Percentiles rank a stretch among this genome's conserved stretches.
Conservation (phyloP, 2,797 vertebrate genomes). For the Alosa sapidissima region DNA sequence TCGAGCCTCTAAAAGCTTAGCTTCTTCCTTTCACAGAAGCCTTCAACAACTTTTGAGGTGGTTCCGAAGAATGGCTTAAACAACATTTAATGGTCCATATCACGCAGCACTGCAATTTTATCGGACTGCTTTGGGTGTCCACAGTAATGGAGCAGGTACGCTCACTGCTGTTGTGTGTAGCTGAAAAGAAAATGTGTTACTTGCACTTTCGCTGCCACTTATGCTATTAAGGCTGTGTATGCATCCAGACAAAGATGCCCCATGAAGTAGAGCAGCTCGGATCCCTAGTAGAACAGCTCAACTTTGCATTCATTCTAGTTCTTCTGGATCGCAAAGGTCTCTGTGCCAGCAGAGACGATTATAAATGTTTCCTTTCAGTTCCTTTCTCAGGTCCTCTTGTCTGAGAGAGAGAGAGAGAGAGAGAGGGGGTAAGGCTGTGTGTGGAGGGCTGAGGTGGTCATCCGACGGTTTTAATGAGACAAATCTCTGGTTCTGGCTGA, state of each 20-base stretch:
- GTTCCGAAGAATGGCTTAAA: constrained; percentile 12
- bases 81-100: constrained; percentile 6
- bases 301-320: constrained; percentile 15
- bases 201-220: constrained; percentile 1
- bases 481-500: constrained; percentile 73
- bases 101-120: constrained; percentile 10
- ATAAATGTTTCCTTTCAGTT: constrained; percentile 60
- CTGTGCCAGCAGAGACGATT: constrained; percentile 63
- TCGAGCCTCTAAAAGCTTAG: constrained; percentile 9
- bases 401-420: constrained; percentile 2
- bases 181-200: background rate
- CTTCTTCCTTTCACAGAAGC: background rate
- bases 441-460: constrained; percentile 56
- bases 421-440: constrained; percentile 37
- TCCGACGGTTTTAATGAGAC: constrained; percentile 72
- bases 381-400: constrained; percentile 55
- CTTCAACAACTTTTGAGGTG: constrained; percentile 7
- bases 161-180: background rate
- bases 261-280: background rate
- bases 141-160: background rate
- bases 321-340: constrained; percentile 23
- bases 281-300: background rate
- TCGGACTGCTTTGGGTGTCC: constrained; percentile 3
- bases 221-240: background rate
- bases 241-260: constrained; percentile 8